Evolutionary conservation across 2,888 invertebrate species (phyloP).

Genomic region (Eurois occulta): DNA sequence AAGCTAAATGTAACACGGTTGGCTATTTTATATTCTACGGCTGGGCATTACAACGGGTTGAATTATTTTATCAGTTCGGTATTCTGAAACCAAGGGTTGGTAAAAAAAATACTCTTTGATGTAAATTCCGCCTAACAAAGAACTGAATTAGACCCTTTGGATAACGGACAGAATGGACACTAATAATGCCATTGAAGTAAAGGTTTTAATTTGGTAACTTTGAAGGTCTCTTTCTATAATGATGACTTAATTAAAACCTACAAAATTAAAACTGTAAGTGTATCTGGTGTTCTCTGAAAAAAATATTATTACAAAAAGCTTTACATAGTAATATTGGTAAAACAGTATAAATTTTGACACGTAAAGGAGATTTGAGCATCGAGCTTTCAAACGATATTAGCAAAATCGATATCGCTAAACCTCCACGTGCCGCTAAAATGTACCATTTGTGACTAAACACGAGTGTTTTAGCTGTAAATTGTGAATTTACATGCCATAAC

Average conservation of each 20-base stretch:
- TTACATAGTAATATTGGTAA: background rate
- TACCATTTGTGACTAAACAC: conserved; percentile 56
- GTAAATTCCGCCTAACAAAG: conserved; percentile 39
- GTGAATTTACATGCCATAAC: conserved; percentile 75
- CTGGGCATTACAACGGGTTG: conserved; percentile 39
- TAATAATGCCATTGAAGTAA: conserved; percentile 35
- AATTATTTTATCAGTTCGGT: conserved; percentile 33
- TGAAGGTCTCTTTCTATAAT: conserved; percentile 12
- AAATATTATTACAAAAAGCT: background rate
- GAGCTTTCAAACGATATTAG: conserved; percentile 25
- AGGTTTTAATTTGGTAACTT: conserved; percentile 19
- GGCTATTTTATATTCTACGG: conserved; percentile 21
- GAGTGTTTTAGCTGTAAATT: conserved; percentile 69
- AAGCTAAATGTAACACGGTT: conserved; percentile 34
- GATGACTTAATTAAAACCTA: conserved; percentile 15
- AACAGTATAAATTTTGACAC: conserved; percentile 19
- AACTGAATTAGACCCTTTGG: conserved; percentile 31
- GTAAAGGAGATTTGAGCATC: conserved; percentile 21
- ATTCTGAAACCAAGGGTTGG: conserved; percentile 37
- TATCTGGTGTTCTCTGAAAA: background rate
- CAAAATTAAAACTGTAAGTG: background rate
- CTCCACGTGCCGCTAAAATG: conserved; percentile 38
- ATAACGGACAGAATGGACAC: conserved; percentile 19
- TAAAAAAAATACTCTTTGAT: conserved; percentile 41
- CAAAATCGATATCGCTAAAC: conserved; percentile 14